Conservation (phyloP, 1,140 invertebrate species). For the Drosophila biarmipes region DNA sequence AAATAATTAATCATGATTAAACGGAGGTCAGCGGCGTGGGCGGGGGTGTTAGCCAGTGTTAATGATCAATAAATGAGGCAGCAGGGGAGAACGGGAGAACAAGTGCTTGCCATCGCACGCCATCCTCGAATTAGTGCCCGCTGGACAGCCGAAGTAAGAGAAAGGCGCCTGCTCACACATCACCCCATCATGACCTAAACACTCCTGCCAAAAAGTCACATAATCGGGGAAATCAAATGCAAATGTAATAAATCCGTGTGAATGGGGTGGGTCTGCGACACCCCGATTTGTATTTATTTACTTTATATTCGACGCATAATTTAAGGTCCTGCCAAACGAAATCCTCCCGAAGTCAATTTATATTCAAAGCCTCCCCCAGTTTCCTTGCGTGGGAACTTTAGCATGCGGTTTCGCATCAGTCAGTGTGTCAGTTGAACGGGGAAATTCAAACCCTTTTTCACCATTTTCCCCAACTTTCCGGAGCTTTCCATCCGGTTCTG, state of each 20-base stretch:
- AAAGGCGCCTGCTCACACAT: slow-evolving; percentile 17
- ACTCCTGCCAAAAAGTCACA: slow-evolving; percentile 61
- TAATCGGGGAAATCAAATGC: slow-evolving; percentile 64
- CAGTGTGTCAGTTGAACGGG: slow-evolving; percentile 3
- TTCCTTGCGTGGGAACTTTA: slow-evolving; percentile 56
- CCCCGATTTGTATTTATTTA: slow-evolving; percentile 60
- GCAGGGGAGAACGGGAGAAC: slow-evolving; percentile 45
- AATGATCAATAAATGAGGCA: slow-evolving; percentile 75
- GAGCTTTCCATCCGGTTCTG: not conserved
- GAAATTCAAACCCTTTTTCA: slow-evolving; percentile 34
- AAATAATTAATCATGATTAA: slow-evolving; percentile 83
- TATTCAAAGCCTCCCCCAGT: slow-evolving; percentile 54
- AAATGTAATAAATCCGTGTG: slow-evolving; percentile 73
- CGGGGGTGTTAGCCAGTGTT: slow-evolving; percentile 48
- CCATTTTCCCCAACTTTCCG: not conserved
- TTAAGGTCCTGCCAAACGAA: slow-evolving; percentile 56
- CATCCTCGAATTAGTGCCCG: slow-evolving; percentile 73
- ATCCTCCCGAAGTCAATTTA: slow-evolving; percentile 62
- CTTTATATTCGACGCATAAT: slow-evolving; percentile 70
- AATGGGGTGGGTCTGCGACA: slow-evolving; percentile 37
- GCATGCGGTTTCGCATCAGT: slow-evolving; percentile 47
- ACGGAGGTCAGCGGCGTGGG: slow-evolving; percentile 5
- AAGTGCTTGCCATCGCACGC: slow-evolving; percentile 76
- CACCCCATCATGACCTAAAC: slow-evolving; percentile 47
- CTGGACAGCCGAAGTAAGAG: slow-evolving; percentile 14